Evolutionary conservation across 2,797 vertebrate genomes (phyloP), one percentile per base, ranked within the genome.

Genomic region (Hybognathus amarus): DNA sequence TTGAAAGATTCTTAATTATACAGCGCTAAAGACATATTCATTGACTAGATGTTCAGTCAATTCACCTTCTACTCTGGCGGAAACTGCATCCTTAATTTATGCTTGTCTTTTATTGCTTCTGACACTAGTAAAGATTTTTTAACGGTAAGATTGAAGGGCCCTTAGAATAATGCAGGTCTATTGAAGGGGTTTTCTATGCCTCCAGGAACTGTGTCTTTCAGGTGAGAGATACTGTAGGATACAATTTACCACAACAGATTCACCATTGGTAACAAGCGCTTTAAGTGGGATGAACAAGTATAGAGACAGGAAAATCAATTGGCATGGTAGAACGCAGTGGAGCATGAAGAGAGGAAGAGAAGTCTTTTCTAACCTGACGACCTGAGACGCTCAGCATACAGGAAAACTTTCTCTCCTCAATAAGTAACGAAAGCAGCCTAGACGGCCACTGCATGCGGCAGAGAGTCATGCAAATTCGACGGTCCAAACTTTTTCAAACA

Each of bases 251-350:
- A 81, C 82, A 83, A 77, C 87, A 82, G 88, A 84, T 90, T 89
- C 88, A 88, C 85, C 82, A 88, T 86, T 79, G 81, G 68, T 86
- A 81, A 83, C 84, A 83, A 79, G 56, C 56, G 61, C 70, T 75
- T 85, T 85, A 87, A 90, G 85, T 87, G 83, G 82, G 81, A 84
- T 83, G 85, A 90, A 87, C 89, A 83, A 88, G 86, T 77, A 83
- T 84, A 75, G 52, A 89, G 88, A 89, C 85, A 88, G 89, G 84
- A 89, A 88, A 91, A 90, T 92, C 88, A 87, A 87, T 88, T 85
- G 85, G 79, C 80, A 86, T 84, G 85, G 85, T 85, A 77, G 86
- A 85, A 81, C 75, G 81, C 85, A 85, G 77, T 63, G 83, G 75
- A 87, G 83, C 83, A 83, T 79, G 80, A 86, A 85, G 78, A 83